phyloP scores from a whole-genome alignment of 2,797 vertebrate species.

The Neosalanx taihuensis region DNA sequence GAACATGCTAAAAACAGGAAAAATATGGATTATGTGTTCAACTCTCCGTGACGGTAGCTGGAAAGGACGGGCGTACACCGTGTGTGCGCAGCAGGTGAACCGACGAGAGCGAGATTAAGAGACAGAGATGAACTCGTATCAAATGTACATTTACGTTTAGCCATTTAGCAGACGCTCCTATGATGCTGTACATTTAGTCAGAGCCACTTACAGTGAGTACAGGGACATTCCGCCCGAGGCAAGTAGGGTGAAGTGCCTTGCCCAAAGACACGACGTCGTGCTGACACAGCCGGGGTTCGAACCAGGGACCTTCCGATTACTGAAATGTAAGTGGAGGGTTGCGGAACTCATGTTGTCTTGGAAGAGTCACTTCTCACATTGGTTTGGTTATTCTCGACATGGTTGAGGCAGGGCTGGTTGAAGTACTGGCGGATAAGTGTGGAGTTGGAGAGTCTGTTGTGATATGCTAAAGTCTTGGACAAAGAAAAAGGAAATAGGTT shows the following conservation, averaged over 20 bases:
- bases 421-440: constrained; percentile 16
- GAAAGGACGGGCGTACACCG: not conserved
- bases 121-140: not conserved
- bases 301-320: too few species aligned
- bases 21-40: not conserved
- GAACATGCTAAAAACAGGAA: not conserved
- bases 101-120: constrained; percentile 2
- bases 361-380: constrained; percentile 49
- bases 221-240: too few species aligned
- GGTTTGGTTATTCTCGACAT: constrained; percentile 59
- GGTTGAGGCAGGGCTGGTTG: constrained; percentile 36
- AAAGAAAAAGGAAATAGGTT: constrained; percentile 13
- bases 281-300: too few species aligned
- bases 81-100: constrained; percentile 1
- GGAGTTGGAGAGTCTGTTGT: constrained; percentile 61
- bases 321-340: constrained; percentile 14
- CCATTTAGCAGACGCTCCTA: too few species aligned
- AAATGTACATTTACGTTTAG: not conserved
- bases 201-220: too few species aligned
- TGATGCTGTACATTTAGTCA: too few species aligned
- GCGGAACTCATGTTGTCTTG: constrained; percentile 43
- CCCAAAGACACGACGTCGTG: too few species aligned
- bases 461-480: constrained; percentile 41
- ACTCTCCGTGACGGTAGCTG: not conserved
- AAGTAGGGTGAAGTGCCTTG: too few species aligned